Base-by-base conservation (phyloP, 2,888 invertebrate genomes). In the Andrena hattorfiana region DNA sequence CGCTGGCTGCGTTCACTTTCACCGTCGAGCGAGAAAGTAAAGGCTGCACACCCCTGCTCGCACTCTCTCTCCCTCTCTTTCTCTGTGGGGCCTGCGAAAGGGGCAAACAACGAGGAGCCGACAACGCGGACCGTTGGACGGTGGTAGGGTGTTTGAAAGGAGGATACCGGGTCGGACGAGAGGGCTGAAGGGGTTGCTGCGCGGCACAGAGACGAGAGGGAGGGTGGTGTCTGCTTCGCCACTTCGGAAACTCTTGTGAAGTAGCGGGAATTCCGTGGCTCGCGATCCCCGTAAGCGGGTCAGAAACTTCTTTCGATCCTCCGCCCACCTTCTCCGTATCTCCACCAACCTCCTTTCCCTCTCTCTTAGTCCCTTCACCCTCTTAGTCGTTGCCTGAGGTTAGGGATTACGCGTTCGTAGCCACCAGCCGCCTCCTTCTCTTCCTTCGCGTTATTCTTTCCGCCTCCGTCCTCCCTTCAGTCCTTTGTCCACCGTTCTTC, bases 281-380 rank as follows among this genome's bases (percentile, higher is more conserved):
- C 88, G 88, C 85, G 89, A 91, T 87, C 88, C 88, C 89, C 85
- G 89, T 93, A 93, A 94, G 93, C 93, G 92, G 94, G 94, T 94
- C 94, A 93, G 92, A 93, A 93, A 93, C 92, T 94, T 93, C 93
- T 94, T 93, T 93, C 92, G 90, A 91, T 91, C 92, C 92, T 90
- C 89, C 90, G 62, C 81, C 81, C 77, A 81, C 81, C 80, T 81
- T 81, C 80, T 85, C 56, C 84, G 79, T 77, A n/a, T n/a, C n/a
- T n/a, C n/a, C n/a, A n/a, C n/a, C n/a, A n/a, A n/a, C 84, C 75
- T 84, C 68, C 66, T 74, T 67, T 74, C 71, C 49, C 67, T 66
- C 66, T 63, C 74, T 66, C 64, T 76, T 42, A 49, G 64, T 79
- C 83, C 62, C 84, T 81, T 78, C 84, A 72, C 71, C 79, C 72